phyloP scores from a whole-genome alignment of 2,797 vertebrate genomes.

The Spinus olivaceus region DNA sequence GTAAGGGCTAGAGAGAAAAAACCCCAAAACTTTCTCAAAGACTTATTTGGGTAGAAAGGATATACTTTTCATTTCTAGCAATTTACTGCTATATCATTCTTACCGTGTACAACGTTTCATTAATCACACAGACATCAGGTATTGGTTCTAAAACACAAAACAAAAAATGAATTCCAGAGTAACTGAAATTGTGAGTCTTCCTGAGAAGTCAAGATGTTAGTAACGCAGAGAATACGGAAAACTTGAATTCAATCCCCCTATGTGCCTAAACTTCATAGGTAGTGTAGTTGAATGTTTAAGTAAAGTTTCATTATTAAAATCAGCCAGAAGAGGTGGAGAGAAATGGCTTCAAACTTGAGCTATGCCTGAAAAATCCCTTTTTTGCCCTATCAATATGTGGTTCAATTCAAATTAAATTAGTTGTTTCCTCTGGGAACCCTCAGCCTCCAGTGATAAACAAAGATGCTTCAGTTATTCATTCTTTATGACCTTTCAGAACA shows the following conservation, averaged over 20 bases:
- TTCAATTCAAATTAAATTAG: not conserved
- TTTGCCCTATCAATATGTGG: not conserved
- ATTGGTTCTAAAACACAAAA: conserved; percentile 62
- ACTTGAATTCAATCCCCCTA: not conserved
- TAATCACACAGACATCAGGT: conserved; percentile 69
- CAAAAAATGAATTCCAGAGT: not conserved
- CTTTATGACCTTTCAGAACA: not conserved
- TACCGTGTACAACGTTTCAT: conserved; percentile 74
- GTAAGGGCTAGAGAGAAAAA: not conserved
- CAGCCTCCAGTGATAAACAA: not conserved
- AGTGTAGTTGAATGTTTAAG: not conserved
- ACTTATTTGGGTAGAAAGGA: not conserved
- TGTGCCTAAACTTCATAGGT: not conserved
- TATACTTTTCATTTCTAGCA: not conserved
- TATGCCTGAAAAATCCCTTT: not conserved
- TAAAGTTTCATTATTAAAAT: not conserved
- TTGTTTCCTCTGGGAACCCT: not conserved
- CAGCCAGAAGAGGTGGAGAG: not conserved
- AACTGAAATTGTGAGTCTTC: not conserved
- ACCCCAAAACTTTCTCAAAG: not conserved
- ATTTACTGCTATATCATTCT: not conserved
- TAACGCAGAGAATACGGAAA: not conserved
- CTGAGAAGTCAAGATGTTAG: not conserved
- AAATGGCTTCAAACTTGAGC: not conserved
- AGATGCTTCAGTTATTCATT: not conserved